A percentile compares a stretch with the other conserved stretches of the same genome.
Evolutionary conservation across 2,113 vertebrate genomes (phyloP).

Genomic region (Triplophysa dalaica): DNA sequence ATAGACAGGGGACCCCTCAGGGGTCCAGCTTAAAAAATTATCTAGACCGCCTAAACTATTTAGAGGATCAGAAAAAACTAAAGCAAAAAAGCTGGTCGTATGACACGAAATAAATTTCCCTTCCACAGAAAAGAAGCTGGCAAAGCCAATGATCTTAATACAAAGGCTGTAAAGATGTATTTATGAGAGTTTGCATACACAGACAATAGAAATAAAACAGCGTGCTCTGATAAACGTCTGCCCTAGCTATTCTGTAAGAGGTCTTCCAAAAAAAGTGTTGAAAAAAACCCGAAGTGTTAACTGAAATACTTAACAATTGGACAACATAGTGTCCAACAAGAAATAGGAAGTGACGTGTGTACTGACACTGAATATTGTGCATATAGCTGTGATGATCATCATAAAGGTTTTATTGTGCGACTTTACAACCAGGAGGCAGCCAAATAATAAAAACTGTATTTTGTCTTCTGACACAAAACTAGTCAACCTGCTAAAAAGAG

Average conservation of each 20-base stretch:
- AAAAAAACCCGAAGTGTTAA: neutral
- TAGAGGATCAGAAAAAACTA: constrained; percentile 43
- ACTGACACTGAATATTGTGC: constrained; percentile 36
- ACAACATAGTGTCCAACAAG: neutral
- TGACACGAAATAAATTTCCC: neutral
- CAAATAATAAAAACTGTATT: constrained; percentile 26
- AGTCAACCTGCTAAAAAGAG: constrained; percentile 53
- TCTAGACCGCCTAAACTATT: constrained; percentile 45
- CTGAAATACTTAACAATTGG: neutral
- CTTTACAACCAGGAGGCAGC: constrained; percentile 47
- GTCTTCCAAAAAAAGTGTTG: neutral
- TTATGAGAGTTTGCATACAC: constrained; percentile 9
- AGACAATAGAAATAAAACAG: constrained; percentile 5
- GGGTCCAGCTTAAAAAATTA: constrained; percentile 56
- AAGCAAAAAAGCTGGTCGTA: constrained; percentile 22
- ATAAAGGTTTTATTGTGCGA: constrained; percentile 58
- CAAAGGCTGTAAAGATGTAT: neutral
- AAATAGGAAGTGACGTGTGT: constrained; percentile 20
- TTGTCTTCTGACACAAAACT: constrained; percentile 34
- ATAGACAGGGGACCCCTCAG: constrained; percentile 60
- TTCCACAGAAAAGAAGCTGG: neutral
- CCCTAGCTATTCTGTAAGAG: neutral
- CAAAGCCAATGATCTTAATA: neutral
- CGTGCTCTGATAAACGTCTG: neutral
- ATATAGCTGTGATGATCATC: constrained; percentile 29